Base-by-base conservation (phyloP, 2,888 invertebrate species). In the Lithosia quadra region DNA sequence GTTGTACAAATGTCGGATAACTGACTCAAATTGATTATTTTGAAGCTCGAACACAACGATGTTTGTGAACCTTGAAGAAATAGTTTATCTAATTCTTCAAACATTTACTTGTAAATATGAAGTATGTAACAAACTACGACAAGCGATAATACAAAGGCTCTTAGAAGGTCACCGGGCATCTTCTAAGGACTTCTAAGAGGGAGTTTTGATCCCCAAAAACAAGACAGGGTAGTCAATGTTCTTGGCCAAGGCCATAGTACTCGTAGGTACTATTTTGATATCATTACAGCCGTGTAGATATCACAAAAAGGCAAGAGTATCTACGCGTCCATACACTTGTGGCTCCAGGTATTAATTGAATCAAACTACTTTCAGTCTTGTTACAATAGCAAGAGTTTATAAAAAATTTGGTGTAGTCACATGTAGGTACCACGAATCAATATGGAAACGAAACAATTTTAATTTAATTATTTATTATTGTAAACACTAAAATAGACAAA, bases 1-100 rank as follows among this genome's bases (percentile, higher is more conserved):
- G 56, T 65, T 60, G 61, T 70, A n/a, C 64, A 24, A 49, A 36
- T 55, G 53, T 21, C 62, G 28, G 39, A 64, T 49, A 34, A 67
- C 62, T 61, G 39, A 59, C 24, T 56, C 67, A 57, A 67, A 67
- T 70, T 70, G 67, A 64, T 61, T 61, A 15, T 34, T 43, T 28
- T 28, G 1, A 9, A 62, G n/a, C 39, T 63, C 33, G 13, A 18
- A 53, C 8, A 28, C 62, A 39, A 60, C 5, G 36, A 59, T 58
- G 28, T 64, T 64, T 60, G 7, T 63, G 8, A 60, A 34, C 34
- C 39, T 58, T 21, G n/a, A 49, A 49, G 49, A 49, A 49, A 49
- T n/a, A n/a, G 49, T 49, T 49, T 49, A 49, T 7, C 18, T 9
- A 49, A n/a, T n/a, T n/a, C 49, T 49, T 49, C 49, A n/a, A 49